Conservation (phyloP, 2,888 invertebrate genomes). For the Cheilosia grossa region DNA sequence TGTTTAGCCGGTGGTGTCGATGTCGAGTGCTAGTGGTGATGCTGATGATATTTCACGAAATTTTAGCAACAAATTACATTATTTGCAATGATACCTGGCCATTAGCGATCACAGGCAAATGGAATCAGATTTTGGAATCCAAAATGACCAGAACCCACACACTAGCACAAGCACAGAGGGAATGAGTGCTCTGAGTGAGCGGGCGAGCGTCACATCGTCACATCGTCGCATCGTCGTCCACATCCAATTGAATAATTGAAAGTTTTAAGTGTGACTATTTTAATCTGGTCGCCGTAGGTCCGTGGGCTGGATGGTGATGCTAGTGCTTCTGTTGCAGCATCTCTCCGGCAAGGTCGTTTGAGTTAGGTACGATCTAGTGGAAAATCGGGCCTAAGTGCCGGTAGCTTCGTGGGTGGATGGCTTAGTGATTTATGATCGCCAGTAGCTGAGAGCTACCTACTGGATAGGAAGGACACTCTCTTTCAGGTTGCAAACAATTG, state of each 20-base stretch:
- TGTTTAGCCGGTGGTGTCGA: constrained; percentile 34
- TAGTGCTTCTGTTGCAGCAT: constrained; percentile 30
- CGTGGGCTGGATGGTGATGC: constrained; percentile 47
- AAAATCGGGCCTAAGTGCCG: constrained; percentile 63
- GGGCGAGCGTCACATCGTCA: not conserved
- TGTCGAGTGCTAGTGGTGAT: constrained; percentile 16
- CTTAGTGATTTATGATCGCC: constrained; percentile 69
- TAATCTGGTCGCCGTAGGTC: constrained; percentile 58
- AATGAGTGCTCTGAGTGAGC: not conserved
- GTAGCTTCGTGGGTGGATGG: constrained; percentile 71
- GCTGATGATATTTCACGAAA: constrained; percentile 70
- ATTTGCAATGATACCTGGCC: constrained; percentile 70
- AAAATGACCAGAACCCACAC: constrained; percentile 39
- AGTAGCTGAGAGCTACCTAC: constrained; percentile 2
- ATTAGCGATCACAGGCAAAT: constrained; percentile 67
- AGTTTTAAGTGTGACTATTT: constrained; percentile 75
- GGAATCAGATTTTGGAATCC: constrained; percentile 74
- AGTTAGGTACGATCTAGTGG: constrained; percentile 54
- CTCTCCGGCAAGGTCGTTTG: constrained; percentile 66
- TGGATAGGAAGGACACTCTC: constrained; percentile 36
- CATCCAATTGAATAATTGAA: constrained; percentile 73
- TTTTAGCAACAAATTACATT: constrained; percentile 74
- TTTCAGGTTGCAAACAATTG: constrained; percentile 29
- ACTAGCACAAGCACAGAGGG: not conserved
- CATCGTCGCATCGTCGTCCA: constrained; percentile 24